A percentile compares a stretch with the other conserved stretches of the same genome.
These are phyloP conservation scores for Phyllotis vaccarum DNA, from an alignment of 2,797 vertebrate species.

Conservation along the genomic window DNA sequence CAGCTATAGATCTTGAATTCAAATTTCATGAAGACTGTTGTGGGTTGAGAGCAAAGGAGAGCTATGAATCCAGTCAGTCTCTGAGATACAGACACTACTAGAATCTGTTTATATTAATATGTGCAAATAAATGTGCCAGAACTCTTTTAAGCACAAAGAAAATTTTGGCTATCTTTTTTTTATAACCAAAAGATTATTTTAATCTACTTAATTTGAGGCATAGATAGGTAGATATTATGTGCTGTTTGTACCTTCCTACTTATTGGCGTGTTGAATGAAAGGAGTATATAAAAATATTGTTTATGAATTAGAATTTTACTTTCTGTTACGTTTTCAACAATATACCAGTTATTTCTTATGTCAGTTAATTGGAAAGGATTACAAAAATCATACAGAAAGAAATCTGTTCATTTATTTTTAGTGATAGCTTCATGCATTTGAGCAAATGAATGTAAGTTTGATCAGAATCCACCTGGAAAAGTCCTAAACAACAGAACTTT, in stretches of 20 bases:
- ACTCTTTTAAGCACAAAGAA: neutral
- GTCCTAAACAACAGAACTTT: neutral
- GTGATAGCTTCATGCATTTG: neutral
- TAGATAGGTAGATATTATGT: neutral
- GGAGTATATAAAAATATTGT: neutral
- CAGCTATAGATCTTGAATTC: neutral
- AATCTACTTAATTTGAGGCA: slow-evolving; percentile 23
- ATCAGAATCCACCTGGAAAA: neutral
- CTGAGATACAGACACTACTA: neutral
- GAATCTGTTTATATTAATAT: slow-evolving; percentile 18
- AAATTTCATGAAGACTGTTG: neutral
- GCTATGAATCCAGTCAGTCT: neutral
- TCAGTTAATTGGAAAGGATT: slow-evolving; percentile 11
- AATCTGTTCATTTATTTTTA: slow-evolving; percentile 26
- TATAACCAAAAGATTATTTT: neutral
- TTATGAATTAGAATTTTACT: neutral
- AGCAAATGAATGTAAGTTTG: neutral
- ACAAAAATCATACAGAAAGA: neutral
- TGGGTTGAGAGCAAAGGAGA: neutral
- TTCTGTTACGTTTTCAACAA: slow-evolving; percentile 21
- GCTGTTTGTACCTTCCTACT: neutral
- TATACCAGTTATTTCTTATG: neutral
- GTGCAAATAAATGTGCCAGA: neutral
- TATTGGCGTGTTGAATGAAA: neutral
- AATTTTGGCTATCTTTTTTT: slow-evolving; percentile 8